Evolutionary conservation across 2,113 vertebrate species (phyloP), one percentile per base, ranked within the genome.

Genomic region (Crotophaga sulcirostris): DNA sequence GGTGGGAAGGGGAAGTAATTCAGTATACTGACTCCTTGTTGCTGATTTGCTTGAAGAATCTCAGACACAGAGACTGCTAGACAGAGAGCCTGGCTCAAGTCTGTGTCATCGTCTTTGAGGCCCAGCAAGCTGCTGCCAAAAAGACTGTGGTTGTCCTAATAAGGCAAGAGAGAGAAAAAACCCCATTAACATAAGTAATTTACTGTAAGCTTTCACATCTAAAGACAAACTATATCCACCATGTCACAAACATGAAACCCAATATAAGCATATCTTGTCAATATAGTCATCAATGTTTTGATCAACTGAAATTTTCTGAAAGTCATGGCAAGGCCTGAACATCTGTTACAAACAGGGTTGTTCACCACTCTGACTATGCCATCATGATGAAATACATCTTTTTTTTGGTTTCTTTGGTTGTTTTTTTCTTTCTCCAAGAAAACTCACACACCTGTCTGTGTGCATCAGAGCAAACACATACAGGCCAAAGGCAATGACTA

Each of bases 31-130:
- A 99, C 99, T 98, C 98, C 98, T 96, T 99, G 99, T 33, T 98
- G 98, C 97, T 99, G 99, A 98, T 99, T 99, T 93, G 99, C 99
- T 98, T 99, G 99, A 93, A 99, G 98, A 89, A 99, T 99, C 96
- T 99, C 99, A 10, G 99, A 99, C 74, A 99, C 99, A 2, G 99
- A 99, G 92, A 99, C 97, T 1, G 99, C 99, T 76, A 99, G 97
- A 96, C 99, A 99, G 68, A 99, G 98, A 7, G 99, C 99, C 93
- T 99, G 99, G 96, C 99, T 99, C 90, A 99, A 97, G 93, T 99
- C 99, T 82, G 98, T 98, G 84, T 99, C 99, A 31, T 99, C 99
- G 84, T 99, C 99, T 92, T 99, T 99, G 88, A 99, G 98, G 56
- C 99, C 99, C 96, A 99, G 97, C 85, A 99, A 97, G 89, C 99